These are phyloP conservation scores for Rapana venosa DNA, from an alignment of 2,888 invertebrate species.

Conservation along the genomic window DNA sequence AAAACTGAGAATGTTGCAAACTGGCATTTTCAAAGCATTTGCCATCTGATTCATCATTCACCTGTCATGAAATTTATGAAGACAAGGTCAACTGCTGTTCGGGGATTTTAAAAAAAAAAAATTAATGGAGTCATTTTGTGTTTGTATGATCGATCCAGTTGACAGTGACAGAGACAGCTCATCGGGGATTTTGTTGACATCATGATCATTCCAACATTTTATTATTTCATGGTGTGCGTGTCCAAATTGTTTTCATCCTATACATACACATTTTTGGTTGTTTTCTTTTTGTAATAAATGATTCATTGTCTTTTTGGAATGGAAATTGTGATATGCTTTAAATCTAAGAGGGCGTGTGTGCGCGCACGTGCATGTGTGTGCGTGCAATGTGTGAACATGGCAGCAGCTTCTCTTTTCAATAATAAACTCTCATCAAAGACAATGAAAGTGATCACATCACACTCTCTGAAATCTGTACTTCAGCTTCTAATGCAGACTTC, in stretches of 20 bases:
- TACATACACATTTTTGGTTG: neutral
- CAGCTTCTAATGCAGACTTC: too few species aligned
- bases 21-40: too few species aligned
- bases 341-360: too few species aligned
- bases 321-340: too few species aligned
- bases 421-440: too few species aligned
- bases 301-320: constrained; percentile 20
- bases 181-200: neutral
- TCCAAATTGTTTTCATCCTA: neutral
- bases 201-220: constrained; percentile 24
- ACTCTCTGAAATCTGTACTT: too few species aligned
- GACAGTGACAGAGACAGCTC: neutral
- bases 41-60: too few species aligned
- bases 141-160: neutral
- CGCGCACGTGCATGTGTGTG: too few species aligned
- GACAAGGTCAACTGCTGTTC: neutral
- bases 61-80: neutral
- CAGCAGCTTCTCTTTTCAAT: too few species aligned
- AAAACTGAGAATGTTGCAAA: too few species aligned
- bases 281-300: constrained; percentile 27
- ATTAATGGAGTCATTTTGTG: neutral
- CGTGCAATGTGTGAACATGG: too few species aligned
- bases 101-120: neutral
- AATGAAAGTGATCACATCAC: too few species aligned
- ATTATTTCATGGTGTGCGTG: constrained; percentile 33